Percentiles rank a stretch among this genome's conserved stretches.
Evolutionary conservation across 35 echinoderm and acorn worm genomes (phyloP).

Genomic region (Strongylocentrotus purpuratus): DNA sequence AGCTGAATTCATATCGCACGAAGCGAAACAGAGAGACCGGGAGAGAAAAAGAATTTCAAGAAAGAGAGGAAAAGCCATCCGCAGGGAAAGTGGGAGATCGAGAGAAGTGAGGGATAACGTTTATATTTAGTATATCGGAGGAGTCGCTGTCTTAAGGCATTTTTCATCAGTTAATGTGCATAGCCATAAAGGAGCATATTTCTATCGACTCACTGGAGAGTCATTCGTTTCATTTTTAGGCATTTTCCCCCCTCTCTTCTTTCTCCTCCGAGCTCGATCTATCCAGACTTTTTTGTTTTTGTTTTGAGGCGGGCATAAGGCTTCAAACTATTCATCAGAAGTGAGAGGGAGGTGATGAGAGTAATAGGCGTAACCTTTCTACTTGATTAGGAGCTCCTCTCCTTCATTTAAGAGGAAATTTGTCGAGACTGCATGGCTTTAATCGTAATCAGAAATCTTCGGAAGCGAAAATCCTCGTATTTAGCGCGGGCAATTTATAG

Average conservation of each 20-base stretch:
- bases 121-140: constrained; percentile 29
- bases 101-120: constrained; percentile 2
- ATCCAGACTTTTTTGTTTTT: not conserved
- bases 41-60: not conserved
- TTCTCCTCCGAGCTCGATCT: not conserved
- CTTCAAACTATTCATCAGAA: not conserved
- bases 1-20: not conserved
- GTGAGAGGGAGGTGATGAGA: not conserved
- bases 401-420: constrained; percentile 7
- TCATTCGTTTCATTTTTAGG: constrained; percentile 37
- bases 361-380: constrained; percentile 22
- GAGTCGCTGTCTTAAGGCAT: constrained; percentile 35
- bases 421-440: not conserved
- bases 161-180: constrained; percentile 55
- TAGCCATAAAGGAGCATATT: constrained; percentile 45
- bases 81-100: not conserved
- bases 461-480: not conserved
- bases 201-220: constrained; percentile 47
- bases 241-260: not conserved
- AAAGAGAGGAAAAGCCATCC: not conserved
- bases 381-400: constrained; percentile 34
- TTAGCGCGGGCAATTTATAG: constrained; percentile 19
- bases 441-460: constrained; percentile 14
- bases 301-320: constrained; percentile 8
- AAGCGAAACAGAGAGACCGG: not conserved